Conservation (phyloP, 2,888 invertebrate genomes). For the Cephus rjabovi region DNA sequence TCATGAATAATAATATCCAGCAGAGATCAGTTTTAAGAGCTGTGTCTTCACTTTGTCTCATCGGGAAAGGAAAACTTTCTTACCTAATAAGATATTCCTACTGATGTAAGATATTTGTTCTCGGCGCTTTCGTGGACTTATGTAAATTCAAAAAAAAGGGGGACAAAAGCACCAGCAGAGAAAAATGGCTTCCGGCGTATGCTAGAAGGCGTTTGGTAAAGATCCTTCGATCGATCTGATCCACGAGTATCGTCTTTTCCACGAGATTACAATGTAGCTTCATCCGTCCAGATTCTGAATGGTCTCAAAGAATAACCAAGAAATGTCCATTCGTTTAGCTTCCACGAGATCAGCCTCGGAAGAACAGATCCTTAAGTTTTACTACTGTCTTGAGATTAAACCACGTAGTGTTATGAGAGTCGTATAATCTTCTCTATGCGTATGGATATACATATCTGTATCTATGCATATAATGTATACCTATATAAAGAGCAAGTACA, state of each 20-base stretch:
- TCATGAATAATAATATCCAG: constrained; percentile 43
- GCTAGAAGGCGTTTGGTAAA: background rate
- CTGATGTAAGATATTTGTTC: constrained; percentile 35
- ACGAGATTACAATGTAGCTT: background rate
- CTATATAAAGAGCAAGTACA: background rate
- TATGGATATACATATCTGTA: background rate
- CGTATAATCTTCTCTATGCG: background rate
- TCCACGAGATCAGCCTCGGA: background rate
- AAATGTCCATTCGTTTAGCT: background rate
- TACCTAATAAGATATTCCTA: constrained; percentile 41
- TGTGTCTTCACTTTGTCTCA: constrained; percentile 22
- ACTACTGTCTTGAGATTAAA: background rate
- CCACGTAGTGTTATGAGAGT: background rate
- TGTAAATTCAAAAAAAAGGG: background rate
- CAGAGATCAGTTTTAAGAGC: constrained; percentile 36
- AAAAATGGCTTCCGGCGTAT: background rate
- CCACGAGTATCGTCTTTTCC: background rate
- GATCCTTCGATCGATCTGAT: background rate
- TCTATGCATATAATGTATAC: background rate
- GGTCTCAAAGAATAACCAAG: background rate
- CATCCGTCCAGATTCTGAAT: background rate
- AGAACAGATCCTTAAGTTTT: background rate
- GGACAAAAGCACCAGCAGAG: background rate
- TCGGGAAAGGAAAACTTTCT: constrained; percentile 42
- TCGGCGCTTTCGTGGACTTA: constrained; percentile 25